A percentile compares a stretch with the other conserved stretches of the same genome.
Conservation (phyloP, 2,113 vertebrate species). For the Heptranchias perlo region DNA sequence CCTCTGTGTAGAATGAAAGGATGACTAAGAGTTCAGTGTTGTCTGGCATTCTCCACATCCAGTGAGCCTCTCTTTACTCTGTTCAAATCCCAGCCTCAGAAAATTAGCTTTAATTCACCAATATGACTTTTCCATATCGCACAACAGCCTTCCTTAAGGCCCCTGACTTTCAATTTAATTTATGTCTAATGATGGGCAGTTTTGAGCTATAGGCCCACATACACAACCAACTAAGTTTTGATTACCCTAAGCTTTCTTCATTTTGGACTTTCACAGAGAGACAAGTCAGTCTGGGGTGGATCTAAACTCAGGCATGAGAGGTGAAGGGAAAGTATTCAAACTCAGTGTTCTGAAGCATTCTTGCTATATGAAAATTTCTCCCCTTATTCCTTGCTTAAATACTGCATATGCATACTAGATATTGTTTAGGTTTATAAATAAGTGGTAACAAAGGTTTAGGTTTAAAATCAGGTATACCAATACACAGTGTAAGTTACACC, state of each 20-base stretch:
- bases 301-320: background rate
- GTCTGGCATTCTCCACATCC: too few relatives aligned
- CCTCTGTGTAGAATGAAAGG: too few relatives aligned
- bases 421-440: background rate
- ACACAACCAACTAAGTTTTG: background rate
- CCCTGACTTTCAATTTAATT: background rate
- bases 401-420: background rate
- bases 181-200: background rate
- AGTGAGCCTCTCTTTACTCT: too few relatives aligned
- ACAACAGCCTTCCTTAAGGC: background rate
- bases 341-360: background rate
- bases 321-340: background rate
- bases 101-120: background rate
- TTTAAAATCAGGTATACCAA: background rate
- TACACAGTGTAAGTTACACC: background rate
- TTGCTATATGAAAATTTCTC: background rate
- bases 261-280: background rate
- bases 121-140: background rate
- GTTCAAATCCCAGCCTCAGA: too few relatives aligned
- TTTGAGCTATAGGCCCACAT: background rate
- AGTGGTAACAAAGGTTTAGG: background rate
- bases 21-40: too few relatives aligned
- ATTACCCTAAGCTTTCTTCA: background rate
- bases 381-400: background rate
- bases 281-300: background rate